Evolutionary conservation across 1,140 invertebrate genomes (phyloP).

Genomic region (Homalodisca vitripennis): DNA sequence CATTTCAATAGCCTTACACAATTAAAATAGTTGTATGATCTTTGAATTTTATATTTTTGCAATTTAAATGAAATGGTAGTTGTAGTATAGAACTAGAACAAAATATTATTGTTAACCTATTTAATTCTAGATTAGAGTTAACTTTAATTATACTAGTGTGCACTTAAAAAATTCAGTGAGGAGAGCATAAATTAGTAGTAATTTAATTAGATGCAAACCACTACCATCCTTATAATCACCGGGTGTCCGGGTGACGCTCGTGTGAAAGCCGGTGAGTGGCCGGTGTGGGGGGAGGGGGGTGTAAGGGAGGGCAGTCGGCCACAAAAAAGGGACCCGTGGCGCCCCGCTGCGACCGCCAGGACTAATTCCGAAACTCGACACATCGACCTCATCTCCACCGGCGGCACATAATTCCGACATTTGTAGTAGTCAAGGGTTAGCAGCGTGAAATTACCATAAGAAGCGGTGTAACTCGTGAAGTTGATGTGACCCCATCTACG

Average conservation of each 20-base stretch:
- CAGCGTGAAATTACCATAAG: constrained; percentile 15
- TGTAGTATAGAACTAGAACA: no score
- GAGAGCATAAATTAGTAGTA: constrained; percentile 6
- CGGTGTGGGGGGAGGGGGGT: no score
- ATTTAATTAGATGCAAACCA: constrained; percentile 18
- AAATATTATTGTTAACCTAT: no score
- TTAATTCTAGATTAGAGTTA: no score
- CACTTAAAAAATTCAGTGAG: no score
- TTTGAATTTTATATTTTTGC: no score
- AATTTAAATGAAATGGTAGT: no score
- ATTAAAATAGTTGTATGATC: no score
- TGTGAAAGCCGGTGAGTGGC: no score
- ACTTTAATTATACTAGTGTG: no score
- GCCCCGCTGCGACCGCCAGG: constrained; percentile 11
- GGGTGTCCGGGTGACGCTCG: not conserved
- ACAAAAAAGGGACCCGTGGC: constrained; percentile 9
- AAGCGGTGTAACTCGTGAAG: no score
- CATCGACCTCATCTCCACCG: not conserved
- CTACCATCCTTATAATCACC: not conserved
- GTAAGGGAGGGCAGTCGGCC: not conserved
- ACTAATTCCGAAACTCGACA: constrained; percentile 12
- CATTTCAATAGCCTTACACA: no score
- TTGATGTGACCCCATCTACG: not conserved
- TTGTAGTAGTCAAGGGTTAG: constrained; percentile 12
- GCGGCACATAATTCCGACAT: constrained; percentile 5